Conservation (phyloP, 2,888 invertebrate genomes). For the Pachymerium ferrugineum region DNA sequence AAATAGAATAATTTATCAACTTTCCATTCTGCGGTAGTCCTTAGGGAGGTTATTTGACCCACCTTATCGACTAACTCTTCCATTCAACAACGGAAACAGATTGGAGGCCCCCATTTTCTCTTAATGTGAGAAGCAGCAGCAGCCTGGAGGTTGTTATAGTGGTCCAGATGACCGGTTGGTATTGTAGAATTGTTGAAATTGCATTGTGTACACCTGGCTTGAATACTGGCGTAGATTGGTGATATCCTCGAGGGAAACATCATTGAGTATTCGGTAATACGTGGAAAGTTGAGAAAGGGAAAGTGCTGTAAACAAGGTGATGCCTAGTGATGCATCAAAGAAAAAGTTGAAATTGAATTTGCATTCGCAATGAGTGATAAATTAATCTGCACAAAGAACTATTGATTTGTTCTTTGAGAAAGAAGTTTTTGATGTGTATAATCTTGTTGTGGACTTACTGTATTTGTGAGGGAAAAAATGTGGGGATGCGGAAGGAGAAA, state of each 20-base stretch:
- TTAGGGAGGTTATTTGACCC: conserved; percentile 7
- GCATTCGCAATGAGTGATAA: conserved; percentile 17
- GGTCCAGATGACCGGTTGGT: conserved; percentile 13
- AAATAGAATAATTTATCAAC: conserved; percentile 4
- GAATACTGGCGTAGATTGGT: background rate
- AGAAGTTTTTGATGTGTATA: conserved; percentile 20
- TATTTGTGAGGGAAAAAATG: background rate
- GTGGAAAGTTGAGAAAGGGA: conserved; percentile 14
- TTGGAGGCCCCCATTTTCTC: conserved; percentile 14
- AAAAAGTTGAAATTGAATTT: conserved; percentile 25
- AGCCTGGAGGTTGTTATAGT: conserved; percentile 1
- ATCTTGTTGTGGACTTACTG: background rate
- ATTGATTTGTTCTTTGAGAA: background rate
- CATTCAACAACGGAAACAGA: conserved; percentile 1
- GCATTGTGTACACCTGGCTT: background rate
- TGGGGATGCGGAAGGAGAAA: background rate
- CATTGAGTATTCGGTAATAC: background rate
- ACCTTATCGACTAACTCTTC: conserved; percentile 3
- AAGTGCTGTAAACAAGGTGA: conserved; percentile 21
- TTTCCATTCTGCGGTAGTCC: background rate
- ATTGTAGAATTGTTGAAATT: conserved; percentile 20
- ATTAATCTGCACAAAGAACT: conserved; percentile 17
- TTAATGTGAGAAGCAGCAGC: conserved; percentile 25
- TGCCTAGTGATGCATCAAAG: conserved; percentile 19
- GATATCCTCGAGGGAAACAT: background rate